These are phyloP conservation scores for Mola mola DNA, from an alignment of 2,113 vertebrate species.

Conservation along the genomic window DNA sequence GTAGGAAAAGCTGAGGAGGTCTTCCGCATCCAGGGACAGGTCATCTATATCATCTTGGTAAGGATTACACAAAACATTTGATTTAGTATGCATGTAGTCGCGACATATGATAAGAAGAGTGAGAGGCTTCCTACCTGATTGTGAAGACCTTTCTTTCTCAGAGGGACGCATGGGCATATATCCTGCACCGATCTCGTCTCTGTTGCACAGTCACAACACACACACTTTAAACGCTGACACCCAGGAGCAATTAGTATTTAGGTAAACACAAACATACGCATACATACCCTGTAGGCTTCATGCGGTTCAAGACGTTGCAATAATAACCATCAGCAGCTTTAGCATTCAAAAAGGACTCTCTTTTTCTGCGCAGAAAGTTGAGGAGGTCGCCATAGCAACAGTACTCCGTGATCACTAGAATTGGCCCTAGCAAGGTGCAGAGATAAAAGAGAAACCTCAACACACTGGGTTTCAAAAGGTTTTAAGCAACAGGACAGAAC, in stretches of 20 bases:
- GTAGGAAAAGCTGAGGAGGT: conserved; percentile 96
- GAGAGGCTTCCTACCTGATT: conserved; percentile 69
- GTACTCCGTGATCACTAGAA: conserved; percentile 97
- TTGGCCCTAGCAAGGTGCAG: conserved; percentile 85
- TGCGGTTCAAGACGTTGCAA: conserved; percentile 83
- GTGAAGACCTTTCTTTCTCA: conserved; percentile 75
- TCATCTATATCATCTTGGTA: conserved; percentile 85
- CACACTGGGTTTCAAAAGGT: conserved; percentile 31
- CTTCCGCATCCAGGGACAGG: conserved; percentile 91
- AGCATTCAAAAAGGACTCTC: conserved; percentile 91
- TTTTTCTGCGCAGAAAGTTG: conserved; percentile 95
- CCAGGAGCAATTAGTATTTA: too few species aligned
- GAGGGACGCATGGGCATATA: conserved; percentile 96
- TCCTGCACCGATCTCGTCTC: conserved; percentile 83
- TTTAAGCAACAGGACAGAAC: background rate
- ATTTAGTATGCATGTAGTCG: background rate
- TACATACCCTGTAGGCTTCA: conserved; percentile 65
- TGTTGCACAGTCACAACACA: conserved; percentile 48
- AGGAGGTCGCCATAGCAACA: conserved; percentile 99
- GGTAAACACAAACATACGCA: background rate
- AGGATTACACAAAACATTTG: background rate
- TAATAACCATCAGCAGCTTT: conserved; percentile 89
- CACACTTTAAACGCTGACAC: conserved; percentile 4
- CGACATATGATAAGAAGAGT: background rate
- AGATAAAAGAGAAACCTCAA: conserved; percentile 22